These are phyloP conservation scores for Passerina amoena DNA, from an alignment of 2,113 vertebrate genomes.

Conservation along the genomic window DNA sequence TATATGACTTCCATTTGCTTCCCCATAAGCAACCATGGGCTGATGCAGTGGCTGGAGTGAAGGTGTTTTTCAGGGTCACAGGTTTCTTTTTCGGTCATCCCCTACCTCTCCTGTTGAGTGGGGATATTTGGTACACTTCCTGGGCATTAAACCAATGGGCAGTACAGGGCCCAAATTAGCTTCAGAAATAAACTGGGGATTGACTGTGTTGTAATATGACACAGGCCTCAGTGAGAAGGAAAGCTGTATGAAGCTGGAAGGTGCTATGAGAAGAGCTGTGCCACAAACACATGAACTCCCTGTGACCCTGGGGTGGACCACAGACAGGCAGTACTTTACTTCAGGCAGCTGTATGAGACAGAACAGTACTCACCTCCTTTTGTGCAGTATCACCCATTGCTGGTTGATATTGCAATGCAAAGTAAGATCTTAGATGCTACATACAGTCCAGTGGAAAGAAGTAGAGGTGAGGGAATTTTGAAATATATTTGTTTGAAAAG, in stretches of 20 bases:
- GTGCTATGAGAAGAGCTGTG: not conserved
- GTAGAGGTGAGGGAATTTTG: not conserved
- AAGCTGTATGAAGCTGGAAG: not conserved
- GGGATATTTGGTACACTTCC: not conserved
- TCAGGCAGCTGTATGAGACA: not conserved
- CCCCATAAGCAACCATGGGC: not conserved
- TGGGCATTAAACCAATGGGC: not conserved
- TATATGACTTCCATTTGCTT: not conserved
- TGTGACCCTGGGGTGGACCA: not conserved
- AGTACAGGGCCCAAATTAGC: not conserved
- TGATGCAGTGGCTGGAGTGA: not conserved
- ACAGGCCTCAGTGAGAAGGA: not conserved
- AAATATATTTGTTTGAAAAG: not conserved
- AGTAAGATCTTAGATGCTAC: not conserved
- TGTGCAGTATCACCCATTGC: not conserved
- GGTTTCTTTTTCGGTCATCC: not conserved
- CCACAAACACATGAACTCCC: rapidly evolving
- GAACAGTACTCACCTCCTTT: not conserved
- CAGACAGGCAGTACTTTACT: not conserved
- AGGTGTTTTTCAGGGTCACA: not conserved
- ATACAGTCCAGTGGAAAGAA: not conserved
- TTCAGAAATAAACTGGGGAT: not conserved
- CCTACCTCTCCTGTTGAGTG: not conserved
- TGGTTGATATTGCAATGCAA: not conserved
- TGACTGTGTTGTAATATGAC: rapidly evolving